Evolutionary conservation across 2,888 invertebrate genomes (phyloP).

Genomic region (Dasysyrphus albostriatus): DNA sequence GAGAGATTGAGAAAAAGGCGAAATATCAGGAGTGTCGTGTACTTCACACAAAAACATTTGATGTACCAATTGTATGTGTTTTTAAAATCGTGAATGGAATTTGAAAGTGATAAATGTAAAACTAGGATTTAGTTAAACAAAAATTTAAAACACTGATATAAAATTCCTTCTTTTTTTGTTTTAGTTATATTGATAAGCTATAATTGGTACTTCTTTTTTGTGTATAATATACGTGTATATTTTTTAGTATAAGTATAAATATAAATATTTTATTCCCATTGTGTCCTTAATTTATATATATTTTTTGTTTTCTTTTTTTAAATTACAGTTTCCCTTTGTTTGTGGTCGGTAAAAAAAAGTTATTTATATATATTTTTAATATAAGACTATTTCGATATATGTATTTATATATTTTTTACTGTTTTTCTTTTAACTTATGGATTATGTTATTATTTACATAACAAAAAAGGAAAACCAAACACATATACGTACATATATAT

Average conservation of each 20-base stretch:
- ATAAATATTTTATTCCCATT: constrained; percentile 74
- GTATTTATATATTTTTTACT: constrained; percentile 27
- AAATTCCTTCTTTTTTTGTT: constrained; percentile 36
- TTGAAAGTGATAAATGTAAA: constrained; percentile 20
- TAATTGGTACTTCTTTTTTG: constrained; percentile 71
- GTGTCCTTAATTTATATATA: constrained; percentile 57
- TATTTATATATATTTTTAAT: constrained; percentile 41
- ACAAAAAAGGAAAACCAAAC: constrained; percentile 46
- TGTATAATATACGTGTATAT: constrained; percentile 71
- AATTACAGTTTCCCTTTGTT: constrained; percentile 51
- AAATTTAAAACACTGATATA: constrained; percentile 37
- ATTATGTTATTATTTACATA: constrained; percentile 71
- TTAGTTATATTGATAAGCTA: constrained; percentile 53
- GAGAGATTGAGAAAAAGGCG: constrained; percentile 29
- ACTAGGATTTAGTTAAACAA: constrained; percentile 5
- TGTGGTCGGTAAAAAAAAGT: constrained; percentile 68
- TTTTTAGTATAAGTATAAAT: constrained; percentile 71
- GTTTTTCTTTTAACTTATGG: constrained; percentile 43
- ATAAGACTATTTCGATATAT: constrained; percentile 68
- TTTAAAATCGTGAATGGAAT: constrained; percentile 14
- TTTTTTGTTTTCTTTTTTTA: constrained; percentile 25
- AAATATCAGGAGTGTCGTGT: constrained; percentile 40
- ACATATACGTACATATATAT: constrained; percentile 43
- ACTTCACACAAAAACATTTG: constrained; percentile 21
- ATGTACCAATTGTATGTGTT: constrained; percentile 27